Conservation (phyloP, 2,797 vertebrate species). For the Tokudaia tokunoshimensis region DNA sequence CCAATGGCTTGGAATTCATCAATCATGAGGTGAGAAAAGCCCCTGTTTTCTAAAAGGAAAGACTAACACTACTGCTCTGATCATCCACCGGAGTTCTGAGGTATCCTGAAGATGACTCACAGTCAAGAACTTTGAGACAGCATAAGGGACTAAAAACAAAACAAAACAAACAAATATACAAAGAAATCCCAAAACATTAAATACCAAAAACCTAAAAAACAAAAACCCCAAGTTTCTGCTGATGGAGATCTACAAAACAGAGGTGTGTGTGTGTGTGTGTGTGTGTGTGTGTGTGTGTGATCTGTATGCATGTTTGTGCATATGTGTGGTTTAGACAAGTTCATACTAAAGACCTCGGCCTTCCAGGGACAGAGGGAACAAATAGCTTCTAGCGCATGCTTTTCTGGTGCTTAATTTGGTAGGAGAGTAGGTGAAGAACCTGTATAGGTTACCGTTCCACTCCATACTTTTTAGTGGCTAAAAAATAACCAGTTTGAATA, state of each 20-base stretch:
- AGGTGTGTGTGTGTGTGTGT: not conserved
- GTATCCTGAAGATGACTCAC: not conserved
- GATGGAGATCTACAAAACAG: slow-evolving; percentile 9
- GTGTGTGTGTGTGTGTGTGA: not conserved
- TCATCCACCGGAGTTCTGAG: slow-evolving; percentile 31
- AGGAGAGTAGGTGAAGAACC: not conserved
- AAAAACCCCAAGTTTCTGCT: not conserved
- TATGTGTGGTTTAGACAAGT: not conserved
- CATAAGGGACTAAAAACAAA: not conserved
- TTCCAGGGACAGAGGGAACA: not conserved
- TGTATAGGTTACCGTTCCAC: not conserved
- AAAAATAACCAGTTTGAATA: not conserved
- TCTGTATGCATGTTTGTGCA: not conserved
- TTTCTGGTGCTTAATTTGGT: slow-evolving; percentile 40
- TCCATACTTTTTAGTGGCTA: slow-evolving; percentile 31
- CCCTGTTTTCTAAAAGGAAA: slow-evolving; percentile 69
- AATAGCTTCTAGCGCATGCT: not conserved
- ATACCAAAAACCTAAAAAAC: not conserved
- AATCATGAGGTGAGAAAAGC: slow-evolving; percentile 77
- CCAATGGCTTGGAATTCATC: slow-evolving; percentile 74
- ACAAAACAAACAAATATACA: not conserved
- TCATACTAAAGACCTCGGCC: not conserved
- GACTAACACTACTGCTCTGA: slow-evolving; percentile 38
- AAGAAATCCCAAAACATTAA: not conserved
- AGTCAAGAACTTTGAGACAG: slow-evolving; percentile 37